A percentile compares a stretch with the other conserved stretches of the same genome.
phyloP scores from a whole-genome alignment of 2,888 invertebrate species.

The Oxycera nigricornis region DNA sequence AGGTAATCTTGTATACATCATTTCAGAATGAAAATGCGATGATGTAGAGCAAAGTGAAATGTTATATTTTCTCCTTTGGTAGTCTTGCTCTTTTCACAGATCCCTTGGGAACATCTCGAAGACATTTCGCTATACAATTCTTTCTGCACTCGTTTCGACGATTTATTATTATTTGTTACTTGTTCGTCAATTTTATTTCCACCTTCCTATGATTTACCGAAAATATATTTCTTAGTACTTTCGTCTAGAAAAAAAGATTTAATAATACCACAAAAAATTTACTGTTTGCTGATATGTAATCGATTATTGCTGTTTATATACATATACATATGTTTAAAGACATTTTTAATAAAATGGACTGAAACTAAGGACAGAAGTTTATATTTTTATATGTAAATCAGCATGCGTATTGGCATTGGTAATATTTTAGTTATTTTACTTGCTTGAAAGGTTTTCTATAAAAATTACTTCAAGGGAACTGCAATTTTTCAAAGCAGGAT shows the following conservation, averaged over 20 bases:
- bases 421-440: background rate
- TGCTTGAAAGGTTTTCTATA: background rate
- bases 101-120: constrained; percentile 12
- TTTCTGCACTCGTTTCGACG: background rate
- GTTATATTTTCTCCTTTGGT: background rate
- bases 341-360: background rate
- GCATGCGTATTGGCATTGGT: background rate
- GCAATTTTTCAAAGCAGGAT: no score
- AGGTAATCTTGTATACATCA: no score
- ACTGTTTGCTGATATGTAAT: constrained; percentile 38
- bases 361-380: background rate
- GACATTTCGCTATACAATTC: constrained; percentile 24
- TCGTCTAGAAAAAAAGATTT: constrained; percentile 14
- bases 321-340: background rate
- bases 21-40: constrained; percentile 22
- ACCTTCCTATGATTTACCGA: constrained; percentile 33
- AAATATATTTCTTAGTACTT: constrained; percentile 22
- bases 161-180: constrained; percentile 37
- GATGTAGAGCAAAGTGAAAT: constrained; percentile 36
- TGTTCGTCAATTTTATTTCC: constrained; percentile 39
- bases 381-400: background rate
- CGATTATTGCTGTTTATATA: constrained; percentile 35
- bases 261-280: constrained; percentile 31
- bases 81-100: background rate
- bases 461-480: no score